Evolutionary conservation across 1,140 invertebrate genomes (phyloP).

Genomic region (fruit fly (Drosophila melanogaster)): DNA sequence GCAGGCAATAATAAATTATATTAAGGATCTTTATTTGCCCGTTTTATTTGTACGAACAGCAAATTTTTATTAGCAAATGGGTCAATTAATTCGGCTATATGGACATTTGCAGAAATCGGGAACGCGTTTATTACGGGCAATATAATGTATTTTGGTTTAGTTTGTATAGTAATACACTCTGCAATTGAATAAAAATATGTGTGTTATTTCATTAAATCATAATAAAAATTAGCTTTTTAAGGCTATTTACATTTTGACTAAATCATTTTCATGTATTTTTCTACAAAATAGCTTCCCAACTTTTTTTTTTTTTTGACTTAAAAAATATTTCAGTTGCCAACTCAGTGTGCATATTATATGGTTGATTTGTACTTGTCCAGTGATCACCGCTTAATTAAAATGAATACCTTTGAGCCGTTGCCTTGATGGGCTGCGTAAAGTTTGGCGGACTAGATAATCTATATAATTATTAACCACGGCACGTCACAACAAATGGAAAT

Average conservation of each 20-base stretch:
- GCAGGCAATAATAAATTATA: conserved; percentile 17
- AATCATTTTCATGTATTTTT: too few relatives aligned
- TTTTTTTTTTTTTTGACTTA: background rate
- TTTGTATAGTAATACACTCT: too few relatives aligned
- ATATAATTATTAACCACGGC: conserved; percentile 78
- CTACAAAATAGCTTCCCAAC: too few relatives aligned
- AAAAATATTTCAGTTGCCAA: conserved; percentile 17
- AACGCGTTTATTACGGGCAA: too few relatives aligned
- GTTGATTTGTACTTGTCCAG: conserved; percentile 11
- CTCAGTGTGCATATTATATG: background rate
- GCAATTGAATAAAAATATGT: too few relatives aligned
- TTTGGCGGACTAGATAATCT: conserved; percentile 41
- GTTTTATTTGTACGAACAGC: conserved; percentile 14
- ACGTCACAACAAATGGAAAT: conserved; percentile 75
- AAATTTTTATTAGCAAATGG: background rate
- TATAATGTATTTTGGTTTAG: too few relatives aligned
- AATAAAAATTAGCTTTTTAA: too few relatives aligned
- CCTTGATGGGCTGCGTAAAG: conserved; percentile 47
- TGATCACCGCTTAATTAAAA: conserved; percentile 18
- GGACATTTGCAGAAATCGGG: too few relatives aligned
- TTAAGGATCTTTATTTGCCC: conserved; percentile 8
- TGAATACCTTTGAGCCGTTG: conserved; percentile 26
- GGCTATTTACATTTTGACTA: too few relatives aligned
- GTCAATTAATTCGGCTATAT: conserved; percentile 1
- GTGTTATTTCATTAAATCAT: too few relatives aligned